Evolutionary conservation across 35 echinoderm and acorn worm species (phyloP).

Genomic region (Anneissia japonica): DNA sequence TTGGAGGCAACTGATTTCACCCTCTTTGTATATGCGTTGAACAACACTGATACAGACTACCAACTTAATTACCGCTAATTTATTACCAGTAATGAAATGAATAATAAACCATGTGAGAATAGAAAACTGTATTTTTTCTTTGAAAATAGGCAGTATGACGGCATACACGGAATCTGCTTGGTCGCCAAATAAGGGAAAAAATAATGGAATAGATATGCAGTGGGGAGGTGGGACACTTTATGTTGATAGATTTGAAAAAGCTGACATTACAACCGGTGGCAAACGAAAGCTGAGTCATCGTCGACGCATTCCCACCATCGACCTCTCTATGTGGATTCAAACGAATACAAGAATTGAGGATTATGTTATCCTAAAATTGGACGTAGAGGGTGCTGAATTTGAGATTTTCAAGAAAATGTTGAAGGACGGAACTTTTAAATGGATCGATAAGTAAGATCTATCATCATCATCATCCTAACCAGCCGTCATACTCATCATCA

Average conservation of each 20-base stretch:
- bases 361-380: constrained; percentile 44
- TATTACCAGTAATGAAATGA: too few species aligned
- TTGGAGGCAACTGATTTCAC: too few species aligned
- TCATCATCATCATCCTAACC: too few species aligned
- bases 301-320: constrained; percentile 24
- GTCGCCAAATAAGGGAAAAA: constrained; percentile 13
- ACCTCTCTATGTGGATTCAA: constrained; percentile 39
- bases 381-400: constrained; percentile 47
- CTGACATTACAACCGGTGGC: not conserved
- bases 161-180: constrained; percentile 27
- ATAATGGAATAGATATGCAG: constrained; percentile 40
- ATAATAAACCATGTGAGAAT: too few species aligned
- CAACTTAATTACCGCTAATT: too few species aligned
- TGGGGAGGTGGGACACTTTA: constrained; percentile 41
- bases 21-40: too few species aligned
- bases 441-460: constrained; percentile 52
- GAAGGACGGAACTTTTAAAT: constrained; percentile 20
- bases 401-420: constrained; percentile 31
- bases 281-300: constrained; percentile 15
- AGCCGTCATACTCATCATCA: not conserved
- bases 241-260: not conserved
- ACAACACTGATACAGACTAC: too few species aligned
- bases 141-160: constrained; percentile 14
- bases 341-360: constrained; percentile 5
- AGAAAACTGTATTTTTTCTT: too few species aligned